Conservation (phyloP, 2,888 invertebrate species). For the Heteromyza rotundicornis region DNA sequence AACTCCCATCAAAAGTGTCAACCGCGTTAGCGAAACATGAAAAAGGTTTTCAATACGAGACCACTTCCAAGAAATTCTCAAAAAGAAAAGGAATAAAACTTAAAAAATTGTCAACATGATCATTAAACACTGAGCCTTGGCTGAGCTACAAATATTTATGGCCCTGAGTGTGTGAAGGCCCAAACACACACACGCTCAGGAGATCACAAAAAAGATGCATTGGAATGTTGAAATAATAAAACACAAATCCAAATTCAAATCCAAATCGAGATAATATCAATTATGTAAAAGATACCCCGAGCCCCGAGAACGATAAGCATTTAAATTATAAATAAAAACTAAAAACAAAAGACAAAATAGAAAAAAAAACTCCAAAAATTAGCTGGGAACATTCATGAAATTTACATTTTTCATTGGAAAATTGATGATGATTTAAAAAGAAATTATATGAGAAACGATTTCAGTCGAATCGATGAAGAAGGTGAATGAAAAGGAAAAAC, state of each 20-base stretch:
- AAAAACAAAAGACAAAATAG: no score
- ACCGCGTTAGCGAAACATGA: slow-evolving; percentile 28
- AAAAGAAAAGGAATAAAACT: slow-evolving; percentile 21
- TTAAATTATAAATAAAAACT: slow-evolving; percentile 46
- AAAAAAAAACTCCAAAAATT: no score
- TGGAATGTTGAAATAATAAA: slow-evolving; percentile 30
- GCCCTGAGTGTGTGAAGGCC: slow-evolving; percentile 34
- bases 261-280: slow-evolving; percentile 54
- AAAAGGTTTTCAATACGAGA: slow-evolving; percentile 36
- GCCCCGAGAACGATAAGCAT: no score
- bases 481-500: background rate
- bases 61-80: slow-evolving; percentile 32
- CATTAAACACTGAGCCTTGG: slow-evolving; percentile 36
- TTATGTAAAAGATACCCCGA: slow-evolving; percentile 52
- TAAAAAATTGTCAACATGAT: slow-evolving; percentile 52
- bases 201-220: slow-evolving; percentile 16
- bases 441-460: background rate
- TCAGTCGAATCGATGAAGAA: background rate
- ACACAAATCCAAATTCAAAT: slow-evolving; percentile 39
- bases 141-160: slow-evolving; percentile 41
- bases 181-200: background rate
- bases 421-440: no score
- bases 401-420: slow-evolving; percentile 28
- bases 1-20: slow-evolving; percentile 36
- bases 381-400: slow-evolving; percentile 11